Conservation (phyloP, 2,797 vertebrate species). For the Cephalopachus bancanus region DNA sequence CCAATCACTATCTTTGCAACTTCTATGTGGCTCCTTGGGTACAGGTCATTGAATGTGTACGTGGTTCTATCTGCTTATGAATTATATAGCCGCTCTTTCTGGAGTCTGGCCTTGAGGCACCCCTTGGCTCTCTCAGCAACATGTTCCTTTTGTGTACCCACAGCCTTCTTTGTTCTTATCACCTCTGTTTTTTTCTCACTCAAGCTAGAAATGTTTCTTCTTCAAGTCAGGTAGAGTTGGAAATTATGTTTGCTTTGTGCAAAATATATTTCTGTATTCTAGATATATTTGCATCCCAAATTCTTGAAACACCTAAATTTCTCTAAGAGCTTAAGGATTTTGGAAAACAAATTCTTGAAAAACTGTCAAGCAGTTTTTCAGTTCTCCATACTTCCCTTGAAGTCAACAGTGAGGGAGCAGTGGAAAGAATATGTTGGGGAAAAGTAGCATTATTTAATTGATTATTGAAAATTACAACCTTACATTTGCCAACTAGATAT, state of each 20-base stretch:
- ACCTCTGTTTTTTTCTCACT: background rate
- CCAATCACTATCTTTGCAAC: background rate
- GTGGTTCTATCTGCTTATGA: background rate
- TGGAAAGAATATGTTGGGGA: background rate
- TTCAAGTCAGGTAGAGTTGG: background rate
- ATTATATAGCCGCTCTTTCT: background rate
- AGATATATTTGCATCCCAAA: background rate
- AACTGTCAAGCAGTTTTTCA: background rate
- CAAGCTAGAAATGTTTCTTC: background rate
- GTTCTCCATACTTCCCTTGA: background rate
- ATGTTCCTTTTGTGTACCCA: background rate
- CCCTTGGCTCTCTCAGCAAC: background rate
- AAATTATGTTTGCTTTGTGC: background rate
- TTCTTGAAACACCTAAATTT: constrained; percentile 23
- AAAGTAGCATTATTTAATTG: background rate
- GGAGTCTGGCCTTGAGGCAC: background rate
- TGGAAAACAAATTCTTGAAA: constrained; percentile 53
- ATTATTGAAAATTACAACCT: background rate
- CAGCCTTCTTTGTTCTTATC: background rate
- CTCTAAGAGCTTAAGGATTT: background rate
- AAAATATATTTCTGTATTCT: background rate
- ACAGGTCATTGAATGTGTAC: background rate
- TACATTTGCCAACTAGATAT: constrained; percentile 4
- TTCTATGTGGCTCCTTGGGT: background rate
- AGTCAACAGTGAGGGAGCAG: background rate